Base-by-base conservation (phyloP, 2,113 vertebrate genomes). In the Odontesthes bonariensis region DNA sequence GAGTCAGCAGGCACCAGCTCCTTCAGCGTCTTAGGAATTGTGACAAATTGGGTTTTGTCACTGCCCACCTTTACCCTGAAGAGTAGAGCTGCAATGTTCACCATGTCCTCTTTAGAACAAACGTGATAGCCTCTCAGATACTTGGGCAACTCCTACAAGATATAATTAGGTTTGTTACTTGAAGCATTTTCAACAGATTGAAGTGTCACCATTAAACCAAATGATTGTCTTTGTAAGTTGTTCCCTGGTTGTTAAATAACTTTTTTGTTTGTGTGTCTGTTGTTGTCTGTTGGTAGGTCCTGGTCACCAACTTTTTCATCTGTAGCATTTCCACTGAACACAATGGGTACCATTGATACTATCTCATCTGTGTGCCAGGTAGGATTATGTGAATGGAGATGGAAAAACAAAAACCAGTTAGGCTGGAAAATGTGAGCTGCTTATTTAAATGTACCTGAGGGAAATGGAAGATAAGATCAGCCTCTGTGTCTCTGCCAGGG, bases 71-170 rank as follows among this genome's bases (percentile, higher is more conserved):
- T 95, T 6, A 95, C 92, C 81, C 94, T 96, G 76, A 95, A 98
- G 80, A 99, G 96, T 70, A 99, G 92, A 33, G 94, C 95, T 0
- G 94, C 98, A 16, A 99, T 92, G 69, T 95, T 93, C 46, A 96
- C 47, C 63, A 94, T 95, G 5, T 99, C 98, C 17, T 97, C 96
- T 85, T 90, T 95, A 12, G 93, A 94, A 63, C 95, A 95, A 63
- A 91, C 94, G 76, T 99, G 97, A 82, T 98, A 99, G 4, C 98
- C 98, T 68, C 96, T 92, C 82, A 98, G 92, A 89, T 99, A 99
- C 84, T 99, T 99, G 0, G 98, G 97, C 38, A 98, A 73, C 86
- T 99, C 98, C 98, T 99, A 78, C 55, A 68, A 52, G 20, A 31
- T 1, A 70, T 2, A 72, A 17, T 5, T 47, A 20, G 9, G 46